Evolutionary conservation across 2,797 vertebrate genomes (phyloP), one percentile per base, ranked within the genome.

Genomic region (Molossus molossus): DNA sequence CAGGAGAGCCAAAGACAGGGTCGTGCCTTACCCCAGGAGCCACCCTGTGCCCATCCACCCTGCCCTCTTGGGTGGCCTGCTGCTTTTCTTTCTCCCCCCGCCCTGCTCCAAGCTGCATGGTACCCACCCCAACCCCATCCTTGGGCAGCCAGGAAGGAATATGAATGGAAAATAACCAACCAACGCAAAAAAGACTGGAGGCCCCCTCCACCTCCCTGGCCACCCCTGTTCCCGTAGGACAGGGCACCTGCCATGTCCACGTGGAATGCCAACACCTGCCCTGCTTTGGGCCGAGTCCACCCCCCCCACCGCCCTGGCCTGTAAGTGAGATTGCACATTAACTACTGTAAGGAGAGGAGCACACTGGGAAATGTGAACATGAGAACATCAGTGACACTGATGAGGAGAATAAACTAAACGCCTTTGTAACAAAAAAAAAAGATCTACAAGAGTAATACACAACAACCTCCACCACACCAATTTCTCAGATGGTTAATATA

Each of bases 281-380:
- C 94, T 45, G 9, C 79, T 88, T 90, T 9, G 37, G 94, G 84
- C 94, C 60, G 9, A 86, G 58, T 57, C 90, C 96, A 45, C 40
- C 40, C 3, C n/a, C 14, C 10, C 95, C 69, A 72, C 88, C 67
- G 82, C 96, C 94, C 20, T 53, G 92, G 96, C 97, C 97, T 98
- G 97, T 98, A 98, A 99, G 98, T 98, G 99, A 98, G 98, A 99
- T 99, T 99, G 99, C 99, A 99, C 99, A 99, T 99, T 98, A 99
- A 99, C 99, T 99, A 99, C 99, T 99, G 99, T 99, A 99, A 98
- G 96, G 96, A 98, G 98, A 98, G 98, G 98, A 98, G 98, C 98
- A 98, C 98, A 96, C 95, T 97, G 97, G 97, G 97, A 98, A 98
- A 98, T 98, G 98, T 98, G 98, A 98, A 98, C 98, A 98, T 70